Evolutionary conservation across 2,888 invertebrate species (phyloP), one percentile per base, ranked within the genome.

Genomic region (Ligdia adustata): DNA sequence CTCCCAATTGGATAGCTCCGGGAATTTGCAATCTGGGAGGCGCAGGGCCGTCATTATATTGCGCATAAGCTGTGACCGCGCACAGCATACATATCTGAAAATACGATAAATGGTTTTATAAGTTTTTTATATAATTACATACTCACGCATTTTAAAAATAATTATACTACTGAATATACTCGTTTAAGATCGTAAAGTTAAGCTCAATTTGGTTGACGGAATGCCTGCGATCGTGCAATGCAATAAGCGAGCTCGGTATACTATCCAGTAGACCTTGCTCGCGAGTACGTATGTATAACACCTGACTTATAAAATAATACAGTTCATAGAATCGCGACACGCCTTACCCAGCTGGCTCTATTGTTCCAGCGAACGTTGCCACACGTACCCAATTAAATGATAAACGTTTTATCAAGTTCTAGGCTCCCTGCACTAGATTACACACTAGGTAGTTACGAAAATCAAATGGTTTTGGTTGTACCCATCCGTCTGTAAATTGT

Each of bases 11-110:
- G 12, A 92, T 68, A 1, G 94, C 94, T 27, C 94, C 94, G 0
- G 94, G 93, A 56, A 95, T 93, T 63, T 87, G 90, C 9, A 94
- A 78, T 63, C 94, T 84, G 6, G 91, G 93, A n/a, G 94, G 94
- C 42, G 89, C 67, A 58, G 94, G 93, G 33, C 81, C 78, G 60
- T 89, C 87, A 78, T 13, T 26, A 5, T 80, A 89, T 75, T 91
- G 91, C 47, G 91, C 90, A 66, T 87, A 86, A 48, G 72, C 88
- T 77, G 92, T 91, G 61, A 90, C 90, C 57, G 79, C 79, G 69
- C 86, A 90, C 77, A 89, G 81, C 76, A 82, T 78, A 77, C 82
- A 87, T 82, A 91, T 81, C 91, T 91, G 91, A 39, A 85, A n/a
- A 81, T 45, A 45, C 9, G 57, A 60, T 42, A 28, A 57, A 51